Base-by-base conservation (phyloP, 2,888 invertebrate species). In the Deladenus siricidicola region DNA sequence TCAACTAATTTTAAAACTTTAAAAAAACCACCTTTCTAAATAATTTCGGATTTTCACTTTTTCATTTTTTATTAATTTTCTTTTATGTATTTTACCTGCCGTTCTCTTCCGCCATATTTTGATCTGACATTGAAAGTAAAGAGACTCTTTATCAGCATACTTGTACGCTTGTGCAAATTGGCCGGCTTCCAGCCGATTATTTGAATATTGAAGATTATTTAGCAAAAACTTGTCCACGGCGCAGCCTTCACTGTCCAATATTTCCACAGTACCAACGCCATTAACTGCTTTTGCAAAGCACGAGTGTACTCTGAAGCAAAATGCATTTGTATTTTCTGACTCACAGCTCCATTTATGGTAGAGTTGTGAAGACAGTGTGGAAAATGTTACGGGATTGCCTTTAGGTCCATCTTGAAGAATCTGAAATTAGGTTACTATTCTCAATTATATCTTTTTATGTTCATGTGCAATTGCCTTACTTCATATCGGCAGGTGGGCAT, bases 271-370 rank as follows among this genome's bases (percentile, higher is more conserved):
- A 14, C 39, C 39, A 47, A 6, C n/a, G 6, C 26, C n/a, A 23
- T 47, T 6, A 47, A 19, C 47, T 19, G 39, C 23, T 19, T 29
- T 30, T 10, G 53, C 53, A 6, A 34, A 53, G 39, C 53, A 53
- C 4, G 53, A 39, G 39, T 53, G 53, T 17, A 53, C 53, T 19
- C 30, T n/a, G n/a, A 53, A 53, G 24, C 53, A 53, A 23, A 39
- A 34, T n/a, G 19, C 39, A 1, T 19, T n/a, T 2, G 53, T 1
- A 8, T 53, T 24, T 39, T 39, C 39, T 1, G 39, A 17, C 21
- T 53, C 53, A 39, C 53, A 53, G 10, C 30, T 29, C 53, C 53
- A 53, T 29, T 34, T 29, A 39, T 53, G 53, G 39, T 53, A 53
- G 6, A 50, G 6, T 34, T 53, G 53, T 53, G 3, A 17, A 34